These are phyloP conservation scores for Caligus rogercresseyi DNA, from an alignment of 1,140 invertebrate genomes.

Conservation along the genomic window DNA sequence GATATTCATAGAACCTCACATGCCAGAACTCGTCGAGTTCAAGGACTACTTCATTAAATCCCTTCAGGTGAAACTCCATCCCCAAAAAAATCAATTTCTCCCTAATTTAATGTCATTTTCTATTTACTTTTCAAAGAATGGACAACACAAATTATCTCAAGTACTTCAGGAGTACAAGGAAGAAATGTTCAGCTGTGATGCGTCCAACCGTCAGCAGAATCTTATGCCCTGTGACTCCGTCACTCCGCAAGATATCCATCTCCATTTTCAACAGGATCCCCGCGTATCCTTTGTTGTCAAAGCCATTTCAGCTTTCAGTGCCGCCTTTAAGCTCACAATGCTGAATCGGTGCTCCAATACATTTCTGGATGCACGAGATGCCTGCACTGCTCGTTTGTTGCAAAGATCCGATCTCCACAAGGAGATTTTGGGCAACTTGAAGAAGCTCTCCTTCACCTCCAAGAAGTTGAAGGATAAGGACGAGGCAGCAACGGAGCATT, in stretches of 20 bases:
- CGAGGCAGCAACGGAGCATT: constrained; percentile 9
- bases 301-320: constrained; percentile 28
- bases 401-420: constrained; percentile 19
- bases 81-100: background rate
- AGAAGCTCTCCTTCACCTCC: constrained; percentile 21
- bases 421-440: constrained; percentile 20
- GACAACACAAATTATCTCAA: background rate
- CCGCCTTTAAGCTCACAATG: constrained; percentile 25
- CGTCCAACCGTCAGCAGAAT: background rate
- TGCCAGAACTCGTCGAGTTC: constrained; percentile 20
- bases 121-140: background rate
- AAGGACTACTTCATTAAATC: constrained; percentile 19
- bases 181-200: constrained; percentile 15
- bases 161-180: constrained; percentile 13
- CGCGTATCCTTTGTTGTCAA: constrained; percentile 27
- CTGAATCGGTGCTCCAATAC: constrained; percentile 24
- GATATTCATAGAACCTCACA: constrained; percentile 20
- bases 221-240: background rate
- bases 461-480: constrained; percentile 25
- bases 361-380: constrained; percentile 7
- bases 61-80: constrained; percentile 5
- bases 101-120: no score
- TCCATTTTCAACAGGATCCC: constrained; percentile 20
- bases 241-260: constrained; percentile 13
- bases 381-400: constrained; percentile 10